A percentile compares a stretch with the other conserved stretches of the same genome.
phyloP scores from a whole-genome alignment of 2,888 invertebrate species.

The Andrena haemorrhoa region DNA sequence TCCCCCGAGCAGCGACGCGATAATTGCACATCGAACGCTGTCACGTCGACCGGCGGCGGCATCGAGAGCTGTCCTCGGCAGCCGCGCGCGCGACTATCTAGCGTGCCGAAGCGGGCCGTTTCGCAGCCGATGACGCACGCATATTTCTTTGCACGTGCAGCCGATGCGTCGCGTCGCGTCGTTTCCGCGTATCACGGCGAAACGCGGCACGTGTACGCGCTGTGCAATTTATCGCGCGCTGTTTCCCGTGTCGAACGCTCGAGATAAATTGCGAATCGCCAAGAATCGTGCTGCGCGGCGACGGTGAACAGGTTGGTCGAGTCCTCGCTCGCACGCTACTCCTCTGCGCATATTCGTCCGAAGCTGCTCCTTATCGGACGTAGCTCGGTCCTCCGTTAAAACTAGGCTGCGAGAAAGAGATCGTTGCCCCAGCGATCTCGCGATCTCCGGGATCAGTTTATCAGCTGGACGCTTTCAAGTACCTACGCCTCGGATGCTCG shows the following conservation, averaged over 20 bases:
- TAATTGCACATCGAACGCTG: background rate
- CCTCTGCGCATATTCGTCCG: background rate
- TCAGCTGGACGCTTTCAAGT: background rate
- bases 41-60: background rate
- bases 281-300: background rate
- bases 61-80: background rate
- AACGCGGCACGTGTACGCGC: conserved; percentile 35
- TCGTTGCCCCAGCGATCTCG: too few relatives aligned
- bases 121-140: conserved; percentile 36
- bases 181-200: conserved; percentile 42
- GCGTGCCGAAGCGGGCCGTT: conserved; percentile 30
- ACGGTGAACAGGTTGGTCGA: background rate
- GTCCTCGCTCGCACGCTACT: background rate
- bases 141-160: conserved; percentile 46
- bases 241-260: background rate
- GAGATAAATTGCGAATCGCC: background rate
- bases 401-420: background rate
- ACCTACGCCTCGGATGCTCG: background rate
- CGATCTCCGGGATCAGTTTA: too few relatives aligned
- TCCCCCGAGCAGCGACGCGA: background rate
- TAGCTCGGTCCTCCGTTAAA: background rate
- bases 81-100: background rate
- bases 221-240: conserved; percentile 8
- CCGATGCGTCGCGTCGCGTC: conserved; percentile 1
- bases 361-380: background rate